Evolutionary conservation across 2,888 invertebrate genomes (phyloP), one percentile per base, ranked within the genome.

Genomic region (Heterodera filipjevi): DNA sequence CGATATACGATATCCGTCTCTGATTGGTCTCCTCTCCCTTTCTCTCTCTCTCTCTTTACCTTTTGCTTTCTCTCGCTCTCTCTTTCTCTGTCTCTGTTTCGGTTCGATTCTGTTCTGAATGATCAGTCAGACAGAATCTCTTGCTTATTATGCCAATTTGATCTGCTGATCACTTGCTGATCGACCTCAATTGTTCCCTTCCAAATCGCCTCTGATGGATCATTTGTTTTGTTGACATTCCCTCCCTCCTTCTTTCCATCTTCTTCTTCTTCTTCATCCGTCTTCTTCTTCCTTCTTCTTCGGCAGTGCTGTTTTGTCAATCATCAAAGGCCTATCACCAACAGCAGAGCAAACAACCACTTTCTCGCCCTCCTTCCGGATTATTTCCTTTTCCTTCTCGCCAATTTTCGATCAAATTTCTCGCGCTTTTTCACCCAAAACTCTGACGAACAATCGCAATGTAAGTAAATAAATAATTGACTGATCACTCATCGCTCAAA

Each of bases 1-100:
- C 19, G 59, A 59, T 59, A 59, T 59, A 59, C 59, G 59, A 59
- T 59, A 59, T 59, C 59, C 59, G 59, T 22, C n/a, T n/a, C 22
- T n/a, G 59, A 59, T 59, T 59, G 27, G 22, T 53, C 16, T 22
- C 19, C 19, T 22, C 53, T 22, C 53, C 53, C 22, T 22, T 53
- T 19, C 53, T 16, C 53, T 19, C 16, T 19, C 22, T 16, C 53
- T 5, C 22, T 5, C 49, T 39, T n/a, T n/a, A n/a, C n/a, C 39
- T 39, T 39, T 39, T 12, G 39, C 39, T 39, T 39, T 39, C 39
- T n/a, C n/a, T n/a, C n/a, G 49, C 44, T 44, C 44, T 44, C 44
- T 44, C 44, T 44, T 44, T 44, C 12, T 49, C 49, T 49, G 16
- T 49, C 49, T 3, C 16, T 49, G 16, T 3, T 19, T 16, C 14